phyloP scores from a whole-genome alignment of 2,797 vertebrate species.

The Adelosebastes latens region DNA sequence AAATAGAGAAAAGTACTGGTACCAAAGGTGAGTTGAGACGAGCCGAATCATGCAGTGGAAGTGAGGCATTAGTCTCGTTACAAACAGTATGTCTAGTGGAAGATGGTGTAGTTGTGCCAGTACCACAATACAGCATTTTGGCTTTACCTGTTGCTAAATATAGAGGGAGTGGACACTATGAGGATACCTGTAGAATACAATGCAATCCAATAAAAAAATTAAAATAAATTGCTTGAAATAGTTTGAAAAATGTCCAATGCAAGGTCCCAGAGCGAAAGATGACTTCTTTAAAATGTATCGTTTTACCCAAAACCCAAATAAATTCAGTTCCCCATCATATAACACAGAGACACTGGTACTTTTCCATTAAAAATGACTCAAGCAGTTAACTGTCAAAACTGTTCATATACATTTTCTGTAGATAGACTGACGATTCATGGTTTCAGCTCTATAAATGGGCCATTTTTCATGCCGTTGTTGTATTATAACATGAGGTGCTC shows the following conservation, averaged over 20 bases:
- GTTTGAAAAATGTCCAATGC: neutral
- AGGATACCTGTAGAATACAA: neutral
- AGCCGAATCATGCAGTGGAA: neutral
- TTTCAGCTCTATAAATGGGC: neutral
- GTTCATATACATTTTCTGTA: neutral
- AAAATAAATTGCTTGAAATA: neutral
- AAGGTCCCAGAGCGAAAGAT: neutral
- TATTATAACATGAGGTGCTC: neutral
- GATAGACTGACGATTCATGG: neutral
- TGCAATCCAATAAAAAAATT: too few species aligned
- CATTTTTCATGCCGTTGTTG: neutral
- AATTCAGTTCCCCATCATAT: neutral
- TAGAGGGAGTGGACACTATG: neutral
- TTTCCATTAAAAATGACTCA: neutral
- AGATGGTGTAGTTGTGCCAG: neutral
- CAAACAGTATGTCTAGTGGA: neutral
- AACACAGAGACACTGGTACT: neutral
- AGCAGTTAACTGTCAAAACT: neutral
- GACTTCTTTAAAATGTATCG: neutral
- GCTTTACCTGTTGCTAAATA: neutral
- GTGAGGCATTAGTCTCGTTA: neutral
- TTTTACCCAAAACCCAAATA: neutral
- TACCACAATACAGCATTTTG: neutral
- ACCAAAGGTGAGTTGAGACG: neutral
- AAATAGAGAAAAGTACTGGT: neutral